Evolutionary conservation across 2,113 vertebrate species (phyloP).

Genomic region (Probosciger aterrimus): DNA sequence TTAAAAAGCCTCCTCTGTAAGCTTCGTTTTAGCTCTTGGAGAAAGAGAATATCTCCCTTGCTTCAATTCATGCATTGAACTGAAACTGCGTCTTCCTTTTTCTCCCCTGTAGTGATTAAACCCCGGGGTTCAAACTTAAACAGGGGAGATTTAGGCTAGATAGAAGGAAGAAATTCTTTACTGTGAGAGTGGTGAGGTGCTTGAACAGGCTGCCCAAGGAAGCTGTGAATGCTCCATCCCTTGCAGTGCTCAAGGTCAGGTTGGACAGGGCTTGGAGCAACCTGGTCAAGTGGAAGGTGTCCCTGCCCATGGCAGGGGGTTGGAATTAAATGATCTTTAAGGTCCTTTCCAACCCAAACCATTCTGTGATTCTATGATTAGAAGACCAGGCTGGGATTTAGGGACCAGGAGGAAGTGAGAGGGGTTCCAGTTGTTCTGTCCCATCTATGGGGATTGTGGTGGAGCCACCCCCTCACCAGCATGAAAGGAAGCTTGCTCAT

Average conservation of each 20-base stretch:
- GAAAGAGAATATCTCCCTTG: background rate
- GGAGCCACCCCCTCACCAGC: rapidly evolving
- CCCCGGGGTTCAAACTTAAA: background rate
- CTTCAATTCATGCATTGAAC: background rate
- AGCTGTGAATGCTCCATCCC: background rate
- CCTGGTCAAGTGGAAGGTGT: background rate
- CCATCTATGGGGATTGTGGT: background rate
- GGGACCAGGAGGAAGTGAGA: background rate
- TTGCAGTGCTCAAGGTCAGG: background rate
- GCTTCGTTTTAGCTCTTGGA: background rate
- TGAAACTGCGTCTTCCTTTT: background rate
- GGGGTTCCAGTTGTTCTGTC: background rate
- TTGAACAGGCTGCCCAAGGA: background rate
- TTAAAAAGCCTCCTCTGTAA: background rate
- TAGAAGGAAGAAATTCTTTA: background rate
- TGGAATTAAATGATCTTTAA: background rate
- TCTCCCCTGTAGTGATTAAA: background rate
- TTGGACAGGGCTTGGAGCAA: background rate
- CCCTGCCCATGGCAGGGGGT: background rate
- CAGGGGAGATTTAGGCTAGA: background rate
- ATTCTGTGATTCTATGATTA: background rate
- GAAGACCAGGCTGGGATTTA: background rate
- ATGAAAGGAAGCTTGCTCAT: rapidly evolving
- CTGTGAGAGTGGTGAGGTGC: background rate
- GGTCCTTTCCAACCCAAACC: background rate